These are phyloP conservation scores for Goniozus legneri DNA, from an alignment of 1,140 invertebrate species.

Conservation along the genomic window DNA sequence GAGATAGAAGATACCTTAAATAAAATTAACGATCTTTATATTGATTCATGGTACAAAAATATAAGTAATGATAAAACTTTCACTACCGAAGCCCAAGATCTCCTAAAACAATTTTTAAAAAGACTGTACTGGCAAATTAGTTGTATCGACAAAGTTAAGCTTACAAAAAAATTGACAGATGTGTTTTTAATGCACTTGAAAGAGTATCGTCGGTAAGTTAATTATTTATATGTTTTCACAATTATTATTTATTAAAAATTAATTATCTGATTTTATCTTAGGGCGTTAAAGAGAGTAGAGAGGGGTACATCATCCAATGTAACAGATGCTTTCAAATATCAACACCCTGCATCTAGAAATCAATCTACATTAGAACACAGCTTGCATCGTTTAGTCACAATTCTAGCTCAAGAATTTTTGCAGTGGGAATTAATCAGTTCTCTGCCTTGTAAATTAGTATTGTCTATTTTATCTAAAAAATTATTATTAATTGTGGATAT, in stretches of 20 bases:
- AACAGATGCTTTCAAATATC: slow-evolving; percentile 47
- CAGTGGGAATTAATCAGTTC: slow-evolving; percentile 66
- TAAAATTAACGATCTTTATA: slow-evolving; percentile 34
- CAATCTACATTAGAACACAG: slow-evolving; percentile 56
- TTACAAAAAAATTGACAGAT: slow-evolving; percentile 40
- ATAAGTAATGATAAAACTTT: slow-evolving; percentile 40
- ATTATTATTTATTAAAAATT: neutral
- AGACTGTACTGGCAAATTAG: slow-evolving; percentile 28
- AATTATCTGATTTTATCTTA: slow-evolving; percentile 8
- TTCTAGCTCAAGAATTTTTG: slow-evolving; percentile 61
- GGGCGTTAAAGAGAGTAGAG: slow-evolving; percentile 39
- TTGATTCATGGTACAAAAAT: slow-evolving; percentile 40
- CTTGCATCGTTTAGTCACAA: slow-evolving; percentile 56
- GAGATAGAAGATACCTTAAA: slow-evolving; percentile 24
- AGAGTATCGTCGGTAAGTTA: slow-evolving; percentile 40
- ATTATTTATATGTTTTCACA: neutral
- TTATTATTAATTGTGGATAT: slow-evolving; percentile 44
- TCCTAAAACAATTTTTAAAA: slow-evolving; percentile 32
- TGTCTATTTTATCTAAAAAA: slow-evolving; percentile 61
- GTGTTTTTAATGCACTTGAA: slow-evolving; percentile 45
- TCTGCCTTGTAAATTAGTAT: slow-evolving; percentile 60
- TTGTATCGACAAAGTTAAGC: slow-evolving; percentile 32
- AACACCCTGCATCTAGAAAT: slow-evolving; percentile 50
- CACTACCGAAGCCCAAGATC: slow-evolving; percentile 26
- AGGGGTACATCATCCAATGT: slow-evolving; percentile 34